Evolutionary conservation across 1,140 invertebrate genomes (phyloP).

Genomic region (Neelides sp.): DNA sequence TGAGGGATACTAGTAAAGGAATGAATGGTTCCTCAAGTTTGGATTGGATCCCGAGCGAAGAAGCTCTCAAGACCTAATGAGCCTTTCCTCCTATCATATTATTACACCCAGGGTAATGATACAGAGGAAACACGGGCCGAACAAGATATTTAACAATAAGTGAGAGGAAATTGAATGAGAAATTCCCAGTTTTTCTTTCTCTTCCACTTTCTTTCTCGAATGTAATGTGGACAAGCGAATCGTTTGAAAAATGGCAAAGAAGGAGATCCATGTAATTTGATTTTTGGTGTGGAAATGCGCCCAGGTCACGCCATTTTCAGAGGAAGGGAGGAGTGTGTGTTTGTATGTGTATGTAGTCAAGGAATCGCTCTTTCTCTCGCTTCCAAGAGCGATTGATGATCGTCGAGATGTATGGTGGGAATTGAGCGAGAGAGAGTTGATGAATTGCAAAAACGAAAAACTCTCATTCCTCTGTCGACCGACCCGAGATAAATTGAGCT

Average conservation of each 20-base stretch:
- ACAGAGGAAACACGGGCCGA: too few relatives aligned
- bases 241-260: conserved; percentile 30
- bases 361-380: not conserved
- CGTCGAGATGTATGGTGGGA: conserved; percentile 32
- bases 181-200: too few relatives aligned
- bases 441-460: conserved; percentile 22
- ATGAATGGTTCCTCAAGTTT: too few relatives aligned
- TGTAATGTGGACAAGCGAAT: not conserved
- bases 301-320: conserved; percentile 29
- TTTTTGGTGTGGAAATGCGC: conserved; percentile 28
- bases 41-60: too few relatives aligned
- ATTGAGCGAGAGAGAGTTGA: conserved; percentile 26
- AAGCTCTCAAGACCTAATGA: too few relatives aligned
- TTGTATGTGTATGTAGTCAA: not conserved
- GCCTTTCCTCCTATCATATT: too few relatives aligned
- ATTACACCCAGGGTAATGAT: too few relatives aligned
- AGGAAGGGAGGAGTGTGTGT: conserved; percentile 4
- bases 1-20: too few relatives aligned
- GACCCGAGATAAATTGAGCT: conserved; percentile 29
- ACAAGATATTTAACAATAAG: not conserved
- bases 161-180: not conserved
- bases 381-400: conserved; percentile 27
- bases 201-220: too few relatives aligned
- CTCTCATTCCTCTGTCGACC: conserved; percentile 31
- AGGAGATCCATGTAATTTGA: conserved; percentile 26